Conservation (phyloP, 2,113 vertebrate genomes). For the Canis aureus region DNA sequence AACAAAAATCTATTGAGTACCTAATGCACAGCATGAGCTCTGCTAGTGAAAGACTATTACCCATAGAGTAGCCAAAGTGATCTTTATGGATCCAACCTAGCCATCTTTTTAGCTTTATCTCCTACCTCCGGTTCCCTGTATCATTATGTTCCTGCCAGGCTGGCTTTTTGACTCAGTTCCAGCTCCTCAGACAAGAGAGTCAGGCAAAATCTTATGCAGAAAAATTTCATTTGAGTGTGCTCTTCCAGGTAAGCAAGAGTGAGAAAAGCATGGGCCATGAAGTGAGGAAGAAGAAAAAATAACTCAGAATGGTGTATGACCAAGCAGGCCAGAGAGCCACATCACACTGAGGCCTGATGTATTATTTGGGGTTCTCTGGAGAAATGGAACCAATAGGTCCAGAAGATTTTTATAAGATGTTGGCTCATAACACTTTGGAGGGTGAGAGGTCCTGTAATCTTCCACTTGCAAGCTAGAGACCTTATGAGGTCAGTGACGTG, state of each 20-base stretch:
- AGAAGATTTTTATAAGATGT: not conserved
- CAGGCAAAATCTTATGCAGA: not conserved
- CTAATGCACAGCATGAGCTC: not conserved
- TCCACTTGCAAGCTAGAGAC: not conserved
- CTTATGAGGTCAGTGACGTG: not conserved
- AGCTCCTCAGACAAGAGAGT: not conserved
- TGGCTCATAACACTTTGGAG: not conserved
- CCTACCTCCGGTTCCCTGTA: not conserved
- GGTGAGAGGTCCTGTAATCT: not conserved
- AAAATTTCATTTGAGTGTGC: not conserved
- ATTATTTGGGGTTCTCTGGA: not conserved
- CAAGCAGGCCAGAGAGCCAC: not conserved
- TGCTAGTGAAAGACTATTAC: not conserved
- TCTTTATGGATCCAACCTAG: not conserved
- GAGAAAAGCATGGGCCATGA: not conserved
- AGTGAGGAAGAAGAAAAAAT: not conserved
- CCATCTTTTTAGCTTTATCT: not conserved
- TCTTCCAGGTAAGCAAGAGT: not conserved
- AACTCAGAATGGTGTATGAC: fast-evolving
- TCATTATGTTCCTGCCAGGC: not conserved
- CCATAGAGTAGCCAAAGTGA: not conserved
- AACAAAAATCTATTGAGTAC: not conserved
- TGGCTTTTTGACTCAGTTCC: not conserved
- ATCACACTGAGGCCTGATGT: not conserved
- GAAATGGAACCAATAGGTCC: not conserved